These are phyloP conservation scores for Melanocharis versteri DNA, from an alignment of 2,113 vertebrate genomes.

Conservation along the genomic window DNA sequence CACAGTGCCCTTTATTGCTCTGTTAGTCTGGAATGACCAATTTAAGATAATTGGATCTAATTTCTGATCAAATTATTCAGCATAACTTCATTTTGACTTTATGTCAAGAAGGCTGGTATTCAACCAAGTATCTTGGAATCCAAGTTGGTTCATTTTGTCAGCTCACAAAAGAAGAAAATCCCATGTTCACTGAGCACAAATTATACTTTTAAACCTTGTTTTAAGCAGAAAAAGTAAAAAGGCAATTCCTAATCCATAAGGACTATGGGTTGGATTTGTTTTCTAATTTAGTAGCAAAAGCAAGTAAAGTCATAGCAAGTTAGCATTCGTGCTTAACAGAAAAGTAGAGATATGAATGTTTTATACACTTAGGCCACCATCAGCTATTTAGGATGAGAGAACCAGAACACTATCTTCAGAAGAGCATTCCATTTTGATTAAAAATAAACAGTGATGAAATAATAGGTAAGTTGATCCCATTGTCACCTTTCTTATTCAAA, in stretches of 20 bases:
- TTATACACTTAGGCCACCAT: not conserved
- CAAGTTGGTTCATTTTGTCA: not conserved
- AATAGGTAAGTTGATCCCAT: not conserved
- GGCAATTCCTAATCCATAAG: not conserved
- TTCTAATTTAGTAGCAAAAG: not conserved
- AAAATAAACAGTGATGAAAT: not conserved
- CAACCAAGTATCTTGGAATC: not conserved
- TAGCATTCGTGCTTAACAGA: not conserved
- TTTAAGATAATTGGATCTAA: not conserved
- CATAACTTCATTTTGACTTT: slow-evolving; percentile 4
- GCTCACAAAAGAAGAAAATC: not conserved
- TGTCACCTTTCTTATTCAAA: not conserved
- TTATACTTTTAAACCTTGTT: not conserved
- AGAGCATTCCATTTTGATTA: not conserved
- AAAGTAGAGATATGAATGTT: not conserved
- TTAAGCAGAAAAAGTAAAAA: not conserved
- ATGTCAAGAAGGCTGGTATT: not conserved
- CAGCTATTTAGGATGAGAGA: not conserved
- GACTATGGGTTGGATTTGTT: not conserved
- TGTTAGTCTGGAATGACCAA: not conserved
- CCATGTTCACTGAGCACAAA: not conserved
- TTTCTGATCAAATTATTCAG: not conserved
- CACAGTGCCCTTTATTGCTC: not conserved
- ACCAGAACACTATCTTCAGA: not conserved
- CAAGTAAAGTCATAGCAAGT: not conserved